Evolutionary conservation across 2,888 invertebrate species (phyloP), one percentile per base, ranked within the genome.

Genomic region (Coremacera marginata): DNA sequence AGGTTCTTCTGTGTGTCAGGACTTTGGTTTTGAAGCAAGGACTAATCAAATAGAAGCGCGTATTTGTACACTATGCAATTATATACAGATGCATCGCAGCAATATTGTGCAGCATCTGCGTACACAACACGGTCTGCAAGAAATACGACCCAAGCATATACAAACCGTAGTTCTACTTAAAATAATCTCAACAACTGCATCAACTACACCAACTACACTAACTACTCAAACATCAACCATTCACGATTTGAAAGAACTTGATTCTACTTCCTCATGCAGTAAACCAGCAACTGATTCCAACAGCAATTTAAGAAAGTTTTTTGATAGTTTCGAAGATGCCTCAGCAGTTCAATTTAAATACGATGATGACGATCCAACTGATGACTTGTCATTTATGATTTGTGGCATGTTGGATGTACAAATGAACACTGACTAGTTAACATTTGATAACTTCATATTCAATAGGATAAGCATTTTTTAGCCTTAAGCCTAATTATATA

Each of bases 1-100:
- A 4, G 70, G 76, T 14, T 82, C 82, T 14, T 31, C 65, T 9
- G 71, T 82, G 9, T 34, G 78, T 7, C 81, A 80, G 34, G 81
- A 82, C 25, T 80, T 81, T 57, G 73, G 63, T 3, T 81, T 82
- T 25, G 82, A 83, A 70, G 63, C 81, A 3, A 83, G 81, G 27
- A 75, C 81, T 0, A 77, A 77, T 37, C 79, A 82, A 78, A 83
- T 84, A 49, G 83, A 80, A 52, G 94, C 93, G 1, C 94, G 92
- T 83, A 89, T 95, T 25, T 95, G 95, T 85, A 90, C 91, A 0
- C 90, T 91, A 77, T 95, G 95, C 85, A 93, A 95, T 86, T 95
- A 91, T 82, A 91, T 94, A 5, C 95, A 95, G 88, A 85, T 95
- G 80, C 91, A 91, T 11, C 88, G 91, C 74, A 89, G 90, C 77